Percentiles rank a stretch among this genome's conserved stretches.
phyloP scores from a whole-genome alignment of 2,888 invertebrate species.

The Rosalia funebris region DNA sequence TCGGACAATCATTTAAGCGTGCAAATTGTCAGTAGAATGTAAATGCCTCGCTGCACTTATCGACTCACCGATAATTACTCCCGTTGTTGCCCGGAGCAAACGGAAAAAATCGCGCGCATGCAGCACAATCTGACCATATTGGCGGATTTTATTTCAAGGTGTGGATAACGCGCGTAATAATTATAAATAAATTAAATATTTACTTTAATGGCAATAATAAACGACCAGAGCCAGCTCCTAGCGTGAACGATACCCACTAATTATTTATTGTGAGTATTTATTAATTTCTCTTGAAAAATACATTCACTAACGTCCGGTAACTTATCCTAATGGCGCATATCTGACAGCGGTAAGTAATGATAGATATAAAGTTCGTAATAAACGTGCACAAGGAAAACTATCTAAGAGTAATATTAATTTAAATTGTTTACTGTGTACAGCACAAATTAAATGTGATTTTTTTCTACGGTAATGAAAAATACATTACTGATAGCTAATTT shows the following conservation, averaged over 20 bases:
- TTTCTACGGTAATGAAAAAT: too few species aligned
- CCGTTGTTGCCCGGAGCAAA: background rate
- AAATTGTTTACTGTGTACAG: too few species aligned
- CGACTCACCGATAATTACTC: conserved; percentile 16
- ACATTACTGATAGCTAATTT: too few species aligned
- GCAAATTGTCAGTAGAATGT: conserved; percentile 13
- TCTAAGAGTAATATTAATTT: too few species aligned
- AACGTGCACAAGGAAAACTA: too few species aligned
- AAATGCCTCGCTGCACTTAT: conserved; percentile 19
- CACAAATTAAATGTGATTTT: too few species aligned
- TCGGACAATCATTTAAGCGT: conserved; percentile 3
- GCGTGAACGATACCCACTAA: conserved; percentile 2
- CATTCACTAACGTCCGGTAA: background rate
- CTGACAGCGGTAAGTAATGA: background rate
- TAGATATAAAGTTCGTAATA: background rate
- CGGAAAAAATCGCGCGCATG: conserved; percentile 7
- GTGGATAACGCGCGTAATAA: conserved; percentile 18
- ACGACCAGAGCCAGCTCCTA: conserved; percentile 7
- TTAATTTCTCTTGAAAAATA: background rate
- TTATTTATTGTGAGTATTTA: background rate
- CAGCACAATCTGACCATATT: conserved; percentile 19
- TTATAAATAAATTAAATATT: conserved; percentile 26
- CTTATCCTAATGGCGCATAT: background rate
- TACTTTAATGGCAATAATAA: conserved; percentile 23
- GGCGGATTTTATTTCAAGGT: conserved; percentile 25